Base-by-base conservation (phyloP, 2,113 vertebrate species). In the Taurulus bubalis region DNA sequence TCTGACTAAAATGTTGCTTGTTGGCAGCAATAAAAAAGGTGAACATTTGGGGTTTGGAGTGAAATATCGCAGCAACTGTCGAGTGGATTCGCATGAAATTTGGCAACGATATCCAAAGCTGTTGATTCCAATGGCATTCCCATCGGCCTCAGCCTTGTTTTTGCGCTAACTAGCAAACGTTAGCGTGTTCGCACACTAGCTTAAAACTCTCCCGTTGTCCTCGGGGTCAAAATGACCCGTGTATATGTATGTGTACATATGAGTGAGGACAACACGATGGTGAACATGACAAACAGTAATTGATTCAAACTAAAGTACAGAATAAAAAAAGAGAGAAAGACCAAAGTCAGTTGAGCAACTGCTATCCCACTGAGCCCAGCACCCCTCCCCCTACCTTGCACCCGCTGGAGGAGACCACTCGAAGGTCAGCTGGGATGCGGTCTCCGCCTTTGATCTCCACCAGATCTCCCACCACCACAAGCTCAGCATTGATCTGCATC, bases 361-460 rank as follows among this genome's bases (percentile, higher is more conserved):
- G 75, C 64, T 69, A 77, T 70, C 65, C 59, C 67, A 4, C 51
- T 20, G 80, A 59, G 36, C 51, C 47, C n/a, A 22, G 42, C 66
- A 3, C 14, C 73, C 49, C 42, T 36, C 75, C 64, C 47, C 34
- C 71, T 79, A 96, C 97, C 95, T 98, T 98, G 90, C 96, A 98
- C 47, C 96, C 95, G 71, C 95, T 96, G 7, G 96, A 88, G 0
- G 95, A 95, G 83, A 97, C 93, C 77, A 98, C 91, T 24, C 97
- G 92, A 63, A 98, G 96, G 92, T 98, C 97, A 0, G 97, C 97
- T 0, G 97, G 97, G 71, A 97, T 95, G 0, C 96, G 94, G 82
- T 98, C 97, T 1, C 97, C 97, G 0, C 97, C 97, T 84, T 97
- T 98, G 94, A 98, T 96, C 95, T 98, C 97, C 87, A 98, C 97